A percentile compares a stretch with the other conserved stretches of the same genome.
Conservation (phyloP, 2,888 invertebrate genomes). For the Drosophila acutilabella region DNA sequence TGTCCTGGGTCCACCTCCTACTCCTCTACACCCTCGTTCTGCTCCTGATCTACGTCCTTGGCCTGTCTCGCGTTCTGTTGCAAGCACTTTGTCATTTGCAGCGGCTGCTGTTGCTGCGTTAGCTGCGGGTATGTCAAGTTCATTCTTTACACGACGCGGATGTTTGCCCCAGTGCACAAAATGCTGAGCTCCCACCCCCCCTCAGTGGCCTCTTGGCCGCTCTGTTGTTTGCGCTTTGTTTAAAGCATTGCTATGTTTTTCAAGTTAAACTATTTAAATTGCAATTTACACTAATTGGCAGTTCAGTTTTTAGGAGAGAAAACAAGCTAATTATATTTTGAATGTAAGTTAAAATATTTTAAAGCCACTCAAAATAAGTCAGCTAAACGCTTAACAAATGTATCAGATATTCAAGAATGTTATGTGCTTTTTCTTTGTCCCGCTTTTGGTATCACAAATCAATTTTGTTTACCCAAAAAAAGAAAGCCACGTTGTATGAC, state of each 20-base stretch:
- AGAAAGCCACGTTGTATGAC: conserved; percentile 12
- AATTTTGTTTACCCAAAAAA: too few relatives aligned
- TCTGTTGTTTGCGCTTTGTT: conserved; percentile 8
- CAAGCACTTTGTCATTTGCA: conserved; percentile 64
- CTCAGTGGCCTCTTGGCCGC: neutral
- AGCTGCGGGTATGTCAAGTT: conserved; percentile 58
- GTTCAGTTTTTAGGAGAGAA: neutral
- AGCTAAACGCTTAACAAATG: neutral
- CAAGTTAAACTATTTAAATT: conserved; percentile 17
- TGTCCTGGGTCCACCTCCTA: conserved; percentile 8
- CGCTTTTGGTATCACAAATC: too few relatives aligned
- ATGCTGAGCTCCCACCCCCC: conserved; percentile 20
- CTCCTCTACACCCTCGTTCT: neutral
- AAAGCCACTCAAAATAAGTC: neutral
- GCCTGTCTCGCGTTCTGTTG: conserved; percentile 33
- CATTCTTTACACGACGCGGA: conserved; percentile 54
- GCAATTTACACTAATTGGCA: conserved; percentile 27
- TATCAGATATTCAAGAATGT: too few relatives aligned
- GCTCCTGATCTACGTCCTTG: neutral
- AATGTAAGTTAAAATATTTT: neutral
- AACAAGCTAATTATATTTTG: neutral
- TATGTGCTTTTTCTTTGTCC: too few relatives aligned
- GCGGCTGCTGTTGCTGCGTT: conserved; percentile 22
- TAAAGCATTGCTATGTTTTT: conserved; percentile 32
- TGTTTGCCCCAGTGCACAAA: conserved; percentile 34